A percentile compares a stretch with the other conserved stretches of the same genome.
These are phyloP conservation scores for Menura novaehollandiae DNA, from an alignment of 2,113 vertebrate species.

Conservation along the genomic window DNA sequence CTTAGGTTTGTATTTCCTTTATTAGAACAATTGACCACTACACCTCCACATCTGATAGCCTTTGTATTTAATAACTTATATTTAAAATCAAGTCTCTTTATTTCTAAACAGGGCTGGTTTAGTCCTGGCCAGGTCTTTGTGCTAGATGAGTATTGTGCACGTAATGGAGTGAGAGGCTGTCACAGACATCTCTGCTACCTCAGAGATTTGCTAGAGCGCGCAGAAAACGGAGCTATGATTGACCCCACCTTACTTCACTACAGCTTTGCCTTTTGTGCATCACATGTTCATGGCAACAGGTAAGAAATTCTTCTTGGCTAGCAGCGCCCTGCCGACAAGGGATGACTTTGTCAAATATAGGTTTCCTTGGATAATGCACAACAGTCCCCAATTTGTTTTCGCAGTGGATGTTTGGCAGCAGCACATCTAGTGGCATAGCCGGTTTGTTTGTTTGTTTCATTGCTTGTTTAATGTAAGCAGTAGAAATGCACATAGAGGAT, in stretches of 20 bases:
- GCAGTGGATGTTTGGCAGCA: constrained; percentile 55
- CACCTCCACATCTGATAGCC: constrained; percentile 21
- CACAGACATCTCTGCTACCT: constrained; percentile 98
- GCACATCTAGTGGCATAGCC: constrained; percentile 44
- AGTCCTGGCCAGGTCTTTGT: constrained; percentile 99
- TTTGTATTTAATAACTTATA: constrained; percentile 51
- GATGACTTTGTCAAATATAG: constrained; percentile 40
- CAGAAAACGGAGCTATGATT: constrained; percentile 98
- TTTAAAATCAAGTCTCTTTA: constrained; percentile 74
- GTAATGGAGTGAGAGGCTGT: constrained; percentile 95
- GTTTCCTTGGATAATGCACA: constrained; percentile 52
- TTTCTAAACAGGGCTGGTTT: constrained; percentile 93
- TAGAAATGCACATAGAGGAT: constrained; percentile 32
- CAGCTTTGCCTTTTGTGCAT: constrained; percentile 98
- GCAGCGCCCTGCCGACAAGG: constrained; percentile 19
- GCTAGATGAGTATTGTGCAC: constrained; percentile 96
- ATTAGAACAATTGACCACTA: constrained; percentile 34
- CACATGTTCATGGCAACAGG: constrained; percentile 98
- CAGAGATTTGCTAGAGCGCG: constrained; percentile 91
- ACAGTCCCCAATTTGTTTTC: constrained; percentile 45
- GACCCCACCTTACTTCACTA: constrained; percentile 98
- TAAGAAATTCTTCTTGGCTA: constrained; percentile 60
- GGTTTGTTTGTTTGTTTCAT: constrained; percentile 55
- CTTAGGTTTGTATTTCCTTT: constrained; percentile 2
- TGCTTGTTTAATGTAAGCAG: constrained; percentile 58